Conservation (phyloP, 2,888 invertebrate species). For the Stictocephala bisonia region DNA sequence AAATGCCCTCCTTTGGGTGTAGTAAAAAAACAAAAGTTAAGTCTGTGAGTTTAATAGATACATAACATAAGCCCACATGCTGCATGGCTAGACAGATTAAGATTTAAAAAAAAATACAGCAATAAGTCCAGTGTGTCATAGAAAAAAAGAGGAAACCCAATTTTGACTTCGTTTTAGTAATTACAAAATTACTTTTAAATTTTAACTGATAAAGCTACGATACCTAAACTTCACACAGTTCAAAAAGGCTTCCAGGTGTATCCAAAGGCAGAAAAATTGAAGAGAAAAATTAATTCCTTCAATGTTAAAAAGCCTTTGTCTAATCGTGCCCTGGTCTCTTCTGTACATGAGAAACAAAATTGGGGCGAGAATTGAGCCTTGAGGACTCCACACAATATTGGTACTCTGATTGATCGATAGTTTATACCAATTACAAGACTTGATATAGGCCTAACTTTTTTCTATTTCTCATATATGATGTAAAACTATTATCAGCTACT, state of each 20-base stretch:
- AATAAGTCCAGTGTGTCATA: neutral
- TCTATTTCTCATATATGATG: too few species aligned
- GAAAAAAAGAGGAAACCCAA: too few species aligned
- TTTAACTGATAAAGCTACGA: neutral
- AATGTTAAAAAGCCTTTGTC: slow-evolving; percentile 7
- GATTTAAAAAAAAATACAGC: slow-evolving; percentile 14
- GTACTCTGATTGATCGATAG: too few species aligned
- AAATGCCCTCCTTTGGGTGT: slow-evolving; percentile 18
- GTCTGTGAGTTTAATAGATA: neutral
- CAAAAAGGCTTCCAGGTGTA: neutral
- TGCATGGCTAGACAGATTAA: neutral
- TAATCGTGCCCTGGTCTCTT: slow-evolving; percentile 3
- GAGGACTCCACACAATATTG: too few species aligned
- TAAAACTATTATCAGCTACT: too few species aligned
- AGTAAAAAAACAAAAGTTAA: neutral
- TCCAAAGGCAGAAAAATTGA: neutral
- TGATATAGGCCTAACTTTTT: too few species aligned
- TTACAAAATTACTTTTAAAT: slow-evolving; percentile 16
- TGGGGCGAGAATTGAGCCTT: too few species aligned
- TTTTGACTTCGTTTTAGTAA: slow-evolving; percentile 19
- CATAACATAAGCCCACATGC: neutral
- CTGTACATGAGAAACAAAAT: too few species aligned
- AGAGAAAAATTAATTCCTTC: neutral
- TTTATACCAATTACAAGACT: too few species aligned
- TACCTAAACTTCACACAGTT: slow-evolving; percentile 28